phyloP scores from a whole-genome alignment of 2,888 invertebrate species.

The Sialis lutaria region DNA sequence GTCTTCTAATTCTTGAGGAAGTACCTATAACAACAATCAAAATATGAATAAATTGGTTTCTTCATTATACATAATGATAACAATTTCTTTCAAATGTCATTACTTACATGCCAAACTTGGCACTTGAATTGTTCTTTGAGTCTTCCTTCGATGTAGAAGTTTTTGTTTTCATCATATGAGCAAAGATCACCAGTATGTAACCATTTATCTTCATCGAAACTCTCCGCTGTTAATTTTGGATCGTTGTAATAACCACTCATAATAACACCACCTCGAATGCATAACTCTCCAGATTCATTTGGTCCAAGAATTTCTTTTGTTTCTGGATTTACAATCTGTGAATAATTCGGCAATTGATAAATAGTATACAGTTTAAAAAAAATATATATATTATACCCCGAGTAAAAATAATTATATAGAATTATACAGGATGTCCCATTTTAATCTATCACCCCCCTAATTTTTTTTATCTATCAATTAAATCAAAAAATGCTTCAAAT shows the following conservation, averaged over 20 bases:
- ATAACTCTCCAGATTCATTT: constrained; percentile 1
- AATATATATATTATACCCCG: too few species aligned
- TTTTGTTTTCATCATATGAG: constrained; percentile 30
- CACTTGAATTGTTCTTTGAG: constrained; percentile 33
- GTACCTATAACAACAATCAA: not conserved
- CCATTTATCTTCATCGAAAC: constrained; percentile 28
- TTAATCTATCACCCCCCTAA: too few species aligned
- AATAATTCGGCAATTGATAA: too few species aligned
- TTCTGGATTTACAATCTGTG: not conserved
- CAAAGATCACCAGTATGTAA: constrained; percentile 33
- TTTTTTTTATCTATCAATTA: too few species aligned
- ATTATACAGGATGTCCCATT: too few species aligned
- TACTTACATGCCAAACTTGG: constrained; percentile 27
- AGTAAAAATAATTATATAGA: too few species aligned
- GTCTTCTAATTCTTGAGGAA: not conserved
- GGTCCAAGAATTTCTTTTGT: not conserved
- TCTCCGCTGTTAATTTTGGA: constrained; percentile 24
- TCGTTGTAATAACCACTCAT: constrained; percentile 28
- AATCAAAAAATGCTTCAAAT: too few species aligned
- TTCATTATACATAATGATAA: not conserved
- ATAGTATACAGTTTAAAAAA: too few species aligned
- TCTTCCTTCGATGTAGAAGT: constrained; percentile 30
- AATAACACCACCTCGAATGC: not conserved
- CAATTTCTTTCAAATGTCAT: not conserved
- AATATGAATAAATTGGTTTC: not conserved